These are phyloP conservation scores for Drosophila koepferae DNA, from an alignment of 2,888 invertebrate species.

Conservation along the genomic window DNA sequence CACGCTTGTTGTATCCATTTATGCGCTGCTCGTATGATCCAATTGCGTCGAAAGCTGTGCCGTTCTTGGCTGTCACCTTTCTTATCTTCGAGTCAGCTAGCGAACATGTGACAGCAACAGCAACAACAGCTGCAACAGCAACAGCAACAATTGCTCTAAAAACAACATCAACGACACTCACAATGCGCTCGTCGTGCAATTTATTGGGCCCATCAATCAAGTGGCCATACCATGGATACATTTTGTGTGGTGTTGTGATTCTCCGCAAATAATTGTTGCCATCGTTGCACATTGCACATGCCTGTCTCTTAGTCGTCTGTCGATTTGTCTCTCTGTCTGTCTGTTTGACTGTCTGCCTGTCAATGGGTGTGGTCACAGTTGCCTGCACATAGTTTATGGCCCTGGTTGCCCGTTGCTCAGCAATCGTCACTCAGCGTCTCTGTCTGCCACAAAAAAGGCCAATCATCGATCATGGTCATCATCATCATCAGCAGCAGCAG, in stretches of 20 bases:
- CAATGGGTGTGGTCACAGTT: slow-evolving; percentile 76
- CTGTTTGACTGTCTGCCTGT: slow-evolving; percentile 49
- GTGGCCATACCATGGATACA: slow-evolving; percentile 65
- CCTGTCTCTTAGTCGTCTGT: slow-evolving; percentile 18
- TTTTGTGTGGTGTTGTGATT: slow-evolving; percentile 68
- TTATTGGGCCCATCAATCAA: slow-evolving; percentile 80
- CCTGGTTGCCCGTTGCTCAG: slow-evolving; percentile 45
- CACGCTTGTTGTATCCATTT: slow-evolving; percentile 13
- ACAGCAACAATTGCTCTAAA: slow-evolving; percentile 23
- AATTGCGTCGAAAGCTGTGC: slow-evolving; percentile 56
- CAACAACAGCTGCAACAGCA: slow-evolving; percentile 20
- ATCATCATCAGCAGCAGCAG: slow-evolving; percentile 75
- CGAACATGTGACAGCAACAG: slow-evolving; percentile 33
- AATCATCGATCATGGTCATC: slow-evolving; percentile 84
- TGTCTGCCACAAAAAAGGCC: slow-evolving; percentile 74
- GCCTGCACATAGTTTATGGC: slow-evolving; percentile 61
- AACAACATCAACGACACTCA: slow-evolving; percentile 50
- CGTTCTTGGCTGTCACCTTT: slow-evolving; percentile 54
- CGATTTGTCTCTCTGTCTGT: neutral
- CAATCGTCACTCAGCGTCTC: slow-evolving; percentile 75
- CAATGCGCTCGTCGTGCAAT: slow-evolving; percentile 66
- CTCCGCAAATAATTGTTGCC: slow-evolving; percentile 75
- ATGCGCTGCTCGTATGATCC: slow-evolving; percentile 40
- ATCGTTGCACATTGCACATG: slow-evolving; percentile 65
- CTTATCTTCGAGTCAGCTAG: slow-evolving; percentile 31